Base-by-base conservation (phyloP, 2,888 invertebrate species). In the Slavum lentiscoides region DNA sequence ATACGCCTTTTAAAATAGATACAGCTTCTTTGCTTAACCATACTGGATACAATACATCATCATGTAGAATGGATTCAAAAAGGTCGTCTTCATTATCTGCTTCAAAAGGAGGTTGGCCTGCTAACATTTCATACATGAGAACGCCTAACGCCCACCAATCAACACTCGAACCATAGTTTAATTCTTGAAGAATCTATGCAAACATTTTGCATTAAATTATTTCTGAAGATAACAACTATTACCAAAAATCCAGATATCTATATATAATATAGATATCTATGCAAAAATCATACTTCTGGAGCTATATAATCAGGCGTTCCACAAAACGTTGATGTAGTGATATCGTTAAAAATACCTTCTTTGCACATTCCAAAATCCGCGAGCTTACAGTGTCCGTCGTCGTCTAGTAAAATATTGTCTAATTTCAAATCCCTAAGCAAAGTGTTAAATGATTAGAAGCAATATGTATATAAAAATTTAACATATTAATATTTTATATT, bases 241-340 rank as follows among this genome's bases (percentile, higher is more conserved):
- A 30, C 30, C 30, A 30, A 30, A 30, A n/a, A n/a, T n/a, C n/a
- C n/a, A n/a, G n/a, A n/a, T n/a, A n/a, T n/a, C n/a, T n/a, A n/a
- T n/a, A n/a, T n/a, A n/a, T n/a, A n/a, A n/a, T n/a, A n/a, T n/a
- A n/a, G n/a, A n/a, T n/a, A n/a, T n/a, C n/a, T n/a, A n/a, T n/a
- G n/a, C n/a, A n/a, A n/a, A n/a, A 30, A 30, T 66, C 64, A 55
- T 85, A 92, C 92, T 89, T 98, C 98, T 5, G 98, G 98, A 59
- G 98, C 98, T 84, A 99, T 99, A 87, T 99, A 99, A 87, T 99
- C 98, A 2, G 98, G 98, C 62, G 98, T 98, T n/a, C 98, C 98
- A 87, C 98, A 99, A 88, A 99, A 99, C 0, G 98, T 99, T 64
- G 96, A 94, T 9, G 97, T 98, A 39, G 96, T 93, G 77, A 91